Base-by-base conservation (phyloP, 1,140 invertebrate genomes). In the Acyrthosiphon pisum region DNA sequence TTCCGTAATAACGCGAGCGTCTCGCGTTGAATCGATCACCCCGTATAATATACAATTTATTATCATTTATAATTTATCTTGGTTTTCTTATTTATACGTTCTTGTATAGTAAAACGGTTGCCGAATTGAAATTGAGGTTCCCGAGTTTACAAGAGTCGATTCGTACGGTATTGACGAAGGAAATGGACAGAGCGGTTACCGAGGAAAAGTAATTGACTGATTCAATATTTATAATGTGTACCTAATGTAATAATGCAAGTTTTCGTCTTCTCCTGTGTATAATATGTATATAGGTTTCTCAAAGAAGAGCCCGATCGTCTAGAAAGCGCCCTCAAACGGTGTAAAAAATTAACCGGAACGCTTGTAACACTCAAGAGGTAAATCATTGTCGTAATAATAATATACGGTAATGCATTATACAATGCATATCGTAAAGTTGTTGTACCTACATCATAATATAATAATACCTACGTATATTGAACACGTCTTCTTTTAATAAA, bases 331-430 rank as follows among this genome's bases (percentile, higher is more conserved):
- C 95, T 99, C 91, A 97, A 98, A 94, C 96, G 98, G 93, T 99
- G 99, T 96, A 99, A 99, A 96, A 99, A 99, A 95, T 95, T 99
- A 26, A 99, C 99, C 20, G 98, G 98, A 93, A 99, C 98, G 76
- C 96, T 99, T 94, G 98, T 99, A 84, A 99, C 98, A 88, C 96
- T 99, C 41, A 99, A 99, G 97, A 97, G 98, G 99, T 99, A 96
- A 94, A 93, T 90, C 41, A 23, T 90, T 76, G 14, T 93, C 35
- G 35, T 23, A 76, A 76, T n/a, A n/a, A n/a, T n/a, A n/a, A n/a
- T n/a, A n/a, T 18, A 41, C 41, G 18, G 35, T 37, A 23, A 18
- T 30, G 14, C 6, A 81, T 81, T 6, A 30, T 41, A 4, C 41
- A 68, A 35, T 41, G 35, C n/a, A 76, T 14, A 22, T 6, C n/a